Evolutionary conservation across 1,140 invertebrate species (phyloP).

Genomic region (Drosophila serrata): DNA sequence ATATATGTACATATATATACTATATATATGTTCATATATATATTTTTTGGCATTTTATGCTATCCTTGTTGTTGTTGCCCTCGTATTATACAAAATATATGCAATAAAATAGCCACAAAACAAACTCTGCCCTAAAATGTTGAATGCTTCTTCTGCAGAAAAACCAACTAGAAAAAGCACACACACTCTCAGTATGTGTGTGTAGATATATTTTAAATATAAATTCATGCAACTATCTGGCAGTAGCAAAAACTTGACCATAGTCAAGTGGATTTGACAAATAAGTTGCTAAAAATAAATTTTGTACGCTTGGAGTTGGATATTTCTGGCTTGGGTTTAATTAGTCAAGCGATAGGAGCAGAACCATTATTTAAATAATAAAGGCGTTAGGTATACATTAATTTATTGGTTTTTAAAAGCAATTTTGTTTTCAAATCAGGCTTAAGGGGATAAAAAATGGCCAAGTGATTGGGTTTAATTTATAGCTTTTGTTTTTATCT

Average conservation of each 20-base stretch:
- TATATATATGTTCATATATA: constrained; percentile 29
- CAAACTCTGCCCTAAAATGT: constrained; percentile 70
- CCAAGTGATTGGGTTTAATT: constrained; percentile 1
- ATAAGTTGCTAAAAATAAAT: constrained; percentile 66
- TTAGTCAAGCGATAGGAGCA: constrained; percentile 19
- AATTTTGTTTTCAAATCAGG: constrained; percentile 19
- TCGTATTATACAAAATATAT: constrained; percentile 73
- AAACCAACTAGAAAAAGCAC: constrained; percentile 58
- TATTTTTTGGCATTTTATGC: constrained; percentile 61
- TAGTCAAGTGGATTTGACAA: constrained; percentile 63
- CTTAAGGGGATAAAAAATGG: constrained; percentile 6
- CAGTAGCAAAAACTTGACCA: constrained; percentile 46
- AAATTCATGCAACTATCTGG: constrained; percentile 24
- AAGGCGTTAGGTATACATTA: constrained; percentile 8
- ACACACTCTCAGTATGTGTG: not conserved
- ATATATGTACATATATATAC: constrained; percentile 36
- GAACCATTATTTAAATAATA: constrained; percentile 17
- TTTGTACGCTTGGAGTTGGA: constrained; percentile 36
- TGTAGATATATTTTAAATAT: constrained; percentile 15
- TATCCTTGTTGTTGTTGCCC: constrained; percentile 35
- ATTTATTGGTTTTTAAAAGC: constrained; percentile 29
- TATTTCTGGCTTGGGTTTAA: constrained; percentile 26
- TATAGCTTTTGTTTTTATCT: constrained; percentile 11
- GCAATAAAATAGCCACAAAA: constrained; percentile 76
- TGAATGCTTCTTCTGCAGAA: constrained; percentile 36